These are phyloP conservation scores for Cettia cetti DNA, from an alignment of 2,113 vertebrate genomes.

Conservation along the genomic window DNA sequence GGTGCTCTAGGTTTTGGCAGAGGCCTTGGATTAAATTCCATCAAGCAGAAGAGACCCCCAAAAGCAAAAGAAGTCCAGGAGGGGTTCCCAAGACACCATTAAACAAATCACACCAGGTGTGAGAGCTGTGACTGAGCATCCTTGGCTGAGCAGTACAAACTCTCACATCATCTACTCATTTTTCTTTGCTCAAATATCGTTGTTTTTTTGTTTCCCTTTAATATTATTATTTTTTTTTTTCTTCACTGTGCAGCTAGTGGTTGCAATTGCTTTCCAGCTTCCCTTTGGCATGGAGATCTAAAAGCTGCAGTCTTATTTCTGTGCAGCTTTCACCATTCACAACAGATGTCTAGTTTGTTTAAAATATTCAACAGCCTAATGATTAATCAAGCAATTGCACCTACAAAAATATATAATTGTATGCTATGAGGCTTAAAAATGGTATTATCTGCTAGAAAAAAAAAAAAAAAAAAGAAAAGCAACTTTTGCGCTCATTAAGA, in stretches of 20 bases:
- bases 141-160: not conserved
- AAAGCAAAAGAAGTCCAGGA: not conserved
- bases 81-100: not conserved
- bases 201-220: not conserved
- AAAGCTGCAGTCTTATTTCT: slow-evolving; percentile 23
- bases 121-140: not conserved
- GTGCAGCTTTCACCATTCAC: slow-evolving; percentile 35
- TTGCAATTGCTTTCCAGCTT: slow-evolving; percentile 14
- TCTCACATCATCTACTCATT: not conserved
- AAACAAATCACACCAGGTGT: not conserved
- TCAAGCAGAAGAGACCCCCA: not conserved
- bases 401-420: slow-evolving; percentile 44
- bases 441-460: not conserved
- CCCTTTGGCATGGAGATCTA: slow-evolving; percentile 16
- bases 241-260: not conserved
- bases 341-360: slow-evolving; percentile 65
- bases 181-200: not conserved
- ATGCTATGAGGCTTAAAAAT: not conserved
- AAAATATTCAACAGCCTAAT: slow-evolving; percentile 51
- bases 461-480: not conserved
- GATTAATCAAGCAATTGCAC: slow-evolving; percentile 58
- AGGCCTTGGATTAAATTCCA: not conserved
- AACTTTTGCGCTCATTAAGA: not conserved
- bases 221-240: not conserved
- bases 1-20: not conserved